Conservation (phyloP, 2,113 vertebrate species). For the Lepisosteus osseus region DNA sequence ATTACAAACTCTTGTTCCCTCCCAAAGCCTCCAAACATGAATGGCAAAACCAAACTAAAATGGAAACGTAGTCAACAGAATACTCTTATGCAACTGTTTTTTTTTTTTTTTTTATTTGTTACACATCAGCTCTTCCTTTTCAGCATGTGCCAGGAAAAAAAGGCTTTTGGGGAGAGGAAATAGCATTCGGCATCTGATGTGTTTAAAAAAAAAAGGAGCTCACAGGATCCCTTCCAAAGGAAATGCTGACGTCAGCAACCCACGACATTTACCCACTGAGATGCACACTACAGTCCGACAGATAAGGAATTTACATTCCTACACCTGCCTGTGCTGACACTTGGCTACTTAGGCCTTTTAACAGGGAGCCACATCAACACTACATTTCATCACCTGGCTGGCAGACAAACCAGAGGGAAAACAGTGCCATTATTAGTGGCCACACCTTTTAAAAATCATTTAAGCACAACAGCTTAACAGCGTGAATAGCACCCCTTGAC, state of each 20-base stretch:
- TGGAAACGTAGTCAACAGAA: too few relatives aligned
- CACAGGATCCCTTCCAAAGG: conserved; percentile 3
- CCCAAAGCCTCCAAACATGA: too few relatives aligned
- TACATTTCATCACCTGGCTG: too few relatives aligned
- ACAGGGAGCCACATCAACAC: too few relatives aligned
- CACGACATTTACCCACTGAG: not conserved
- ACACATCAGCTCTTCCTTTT: conserved; percentile 6
- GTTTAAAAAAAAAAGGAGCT: not conserved
- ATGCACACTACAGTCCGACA: not conserved
- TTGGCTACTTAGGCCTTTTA: too few relatives aligned
- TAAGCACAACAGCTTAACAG: too few relatives aligned
- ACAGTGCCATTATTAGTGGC: too few relatives aligned
- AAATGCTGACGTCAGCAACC: conserved; percentile 7
- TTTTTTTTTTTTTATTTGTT: not conserved
- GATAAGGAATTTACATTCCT: not conserved
- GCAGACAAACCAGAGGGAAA: too few relatives aligned
- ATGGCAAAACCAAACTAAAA: too few relatives aligned
- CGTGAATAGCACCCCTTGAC: too few relatives aligned
- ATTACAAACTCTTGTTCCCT: too few relatives aligned
- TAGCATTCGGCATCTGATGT: not conserved
- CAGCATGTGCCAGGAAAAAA: conserved; percentile 10
- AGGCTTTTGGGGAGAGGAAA: conserved; percentile 4
- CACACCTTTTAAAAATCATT: too few relatives aligned
- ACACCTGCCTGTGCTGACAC: not conserved
- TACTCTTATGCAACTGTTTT: not conserved